Evolutionary conservation across 2,888 invertebrate genomes (phyloP), one percentile per base, ranked within the genome.

Genomic region (Apamea monoglypha): DNA sequence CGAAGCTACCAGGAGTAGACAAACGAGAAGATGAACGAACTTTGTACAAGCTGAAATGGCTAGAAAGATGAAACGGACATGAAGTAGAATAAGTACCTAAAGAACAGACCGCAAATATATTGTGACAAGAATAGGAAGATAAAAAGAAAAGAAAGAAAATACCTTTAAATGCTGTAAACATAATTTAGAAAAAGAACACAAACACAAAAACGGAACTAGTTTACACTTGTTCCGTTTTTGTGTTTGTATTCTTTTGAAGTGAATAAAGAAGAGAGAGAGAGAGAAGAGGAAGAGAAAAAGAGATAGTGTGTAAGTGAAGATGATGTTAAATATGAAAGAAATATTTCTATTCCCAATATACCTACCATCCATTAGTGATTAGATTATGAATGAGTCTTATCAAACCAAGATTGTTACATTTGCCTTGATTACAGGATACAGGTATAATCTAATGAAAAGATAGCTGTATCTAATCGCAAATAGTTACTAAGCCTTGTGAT

Each of bases 391-490:
- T 77, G 36, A 86, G 16, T n/a, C 47, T 70, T 74, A 66, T 61
- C 56, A 66, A 36, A 63, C 7, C 25, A 36, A 63, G 78, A 72
- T 66, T n/a, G 36, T 1, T 50, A 47, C 36, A 72, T 36, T 73
- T 56, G 10, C 47, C 72, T 72, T 56, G 47, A 53, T 40, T 59
- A 80, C 47, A 70, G 32, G 56, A 32, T 59, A 80, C 47, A 70
- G 32, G 56, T 72, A 76, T 47, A 71, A 77, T 70, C 40, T 63
- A 64, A 82, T 71, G 5, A 70, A 63, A 29, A 67, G 76, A 86
- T 86, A 76, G 2, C 16, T 50, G 1, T 70, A 76, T 86, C 77
- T 86, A 72, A 86, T 86, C 83, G 5, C 18, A 67, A 84, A 50
- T 63, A 59, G 25, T 50, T 44, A 40, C 18, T 82, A 66, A 82